Percentiles rank a stretch among this genome's conserved stretches.
phyloP scores from a whole-genome alignment of 2,113 vertebrate genomes.

The Rhegmatorhina hoffmannsi region DNA sequence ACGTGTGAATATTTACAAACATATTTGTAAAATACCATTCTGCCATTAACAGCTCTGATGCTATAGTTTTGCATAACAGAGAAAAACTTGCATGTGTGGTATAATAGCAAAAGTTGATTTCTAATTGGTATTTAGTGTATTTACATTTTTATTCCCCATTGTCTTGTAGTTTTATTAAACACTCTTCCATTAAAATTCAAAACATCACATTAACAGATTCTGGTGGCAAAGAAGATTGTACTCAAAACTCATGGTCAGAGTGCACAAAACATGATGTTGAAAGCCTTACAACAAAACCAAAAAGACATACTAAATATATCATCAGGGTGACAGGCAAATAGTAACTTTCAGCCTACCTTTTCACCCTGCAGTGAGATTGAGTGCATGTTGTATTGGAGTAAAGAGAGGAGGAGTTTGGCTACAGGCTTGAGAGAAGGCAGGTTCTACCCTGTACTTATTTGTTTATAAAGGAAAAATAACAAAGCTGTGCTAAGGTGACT shows the following conservation, averaged over 20 bases:
- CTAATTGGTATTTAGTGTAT: neutral
- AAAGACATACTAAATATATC: neutral
- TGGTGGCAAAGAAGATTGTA: neutral
- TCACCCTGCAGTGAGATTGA: neutral
- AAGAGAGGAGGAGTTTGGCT: neutral
- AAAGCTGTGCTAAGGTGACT: neutral
- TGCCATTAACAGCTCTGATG: constrained; percentile 13
- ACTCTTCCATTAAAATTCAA: neutral
- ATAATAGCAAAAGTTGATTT: neutral
- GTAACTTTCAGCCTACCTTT: neutral
- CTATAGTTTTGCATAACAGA: neutral
- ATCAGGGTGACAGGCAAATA: neutral
- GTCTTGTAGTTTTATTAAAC: neutral
- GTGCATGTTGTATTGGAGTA: rapidly evolving
- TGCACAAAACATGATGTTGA: neutral
- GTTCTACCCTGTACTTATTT: neutral
- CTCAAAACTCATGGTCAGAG: neutral
- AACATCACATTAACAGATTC: neutral
- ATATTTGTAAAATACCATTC: constrained; percentile 9
- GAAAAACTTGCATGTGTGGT: neutral
- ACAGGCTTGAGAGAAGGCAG: neutral
- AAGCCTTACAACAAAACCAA: neutral
- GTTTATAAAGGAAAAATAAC: neutral
- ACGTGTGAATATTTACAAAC: constrained; percentile 74
- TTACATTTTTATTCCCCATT: constrained; percentile 4